Evolutionary conservation across 2,797 vertebrate species (phyloP).

Genomic region (Artibeus jamaicensis): DNA sequence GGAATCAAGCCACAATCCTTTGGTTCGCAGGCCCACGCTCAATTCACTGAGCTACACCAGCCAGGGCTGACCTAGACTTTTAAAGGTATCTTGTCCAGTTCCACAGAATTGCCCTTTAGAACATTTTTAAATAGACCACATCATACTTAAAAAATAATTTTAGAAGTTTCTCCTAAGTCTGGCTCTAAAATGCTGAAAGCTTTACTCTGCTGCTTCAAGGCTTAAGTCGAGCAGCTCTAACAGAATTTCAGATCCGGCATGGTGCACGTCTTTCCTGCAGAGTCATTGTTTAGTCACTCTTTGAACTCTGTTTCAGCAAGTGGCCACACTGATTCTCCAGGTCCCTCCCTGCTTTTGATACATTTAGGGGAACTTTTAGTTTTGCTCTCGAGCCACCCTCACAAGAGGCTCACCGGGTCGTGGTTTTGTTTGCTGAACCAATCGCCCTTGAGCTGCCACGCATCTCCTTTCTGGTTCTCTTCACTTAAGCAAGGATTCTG

Average conservation of each 20-base stretch:
- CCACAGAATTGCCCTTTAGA: neutral
- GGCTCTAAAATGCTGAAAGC: neutral
- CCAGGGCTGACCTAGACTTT: constrained; percentile 15
- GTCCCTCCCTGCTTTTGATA: neutral
- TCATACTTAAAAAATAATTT: neutral
- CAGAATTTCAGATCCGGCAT: neutral
- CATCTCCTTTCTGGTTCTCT: neutral
- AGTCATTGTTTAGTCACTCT: neutral
- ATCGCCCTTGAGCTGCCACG: neutral
- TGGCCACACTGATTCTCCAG: neutral
- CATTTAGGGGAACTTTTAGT: neutral
- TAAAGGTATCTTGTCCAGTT: neutral
- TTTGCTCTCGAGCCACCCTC: neutral
- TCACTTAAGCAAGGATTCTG: neutral
- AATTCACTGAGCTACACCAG: no score
- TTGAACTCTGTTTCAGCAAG: neutral
- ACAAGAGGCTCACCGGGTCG: neutral
- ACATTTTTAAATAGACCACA: neutral
- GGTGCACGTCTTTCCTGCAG: neutral
- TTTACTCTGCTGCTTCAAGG: neutral
- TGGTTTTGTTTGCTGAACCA: neutral
- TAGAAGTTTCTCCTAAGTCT: neutral
- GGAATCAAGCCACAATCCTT: no score
- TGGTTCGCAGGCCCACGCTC: no score
- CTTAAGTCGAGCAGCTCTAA: neutral